A percentile compares a stretch with the other conserved stretches of the same genome.
Conservation (phyloP, 2,888 invertebrate species). For the Tipula lateralis region DNA sequence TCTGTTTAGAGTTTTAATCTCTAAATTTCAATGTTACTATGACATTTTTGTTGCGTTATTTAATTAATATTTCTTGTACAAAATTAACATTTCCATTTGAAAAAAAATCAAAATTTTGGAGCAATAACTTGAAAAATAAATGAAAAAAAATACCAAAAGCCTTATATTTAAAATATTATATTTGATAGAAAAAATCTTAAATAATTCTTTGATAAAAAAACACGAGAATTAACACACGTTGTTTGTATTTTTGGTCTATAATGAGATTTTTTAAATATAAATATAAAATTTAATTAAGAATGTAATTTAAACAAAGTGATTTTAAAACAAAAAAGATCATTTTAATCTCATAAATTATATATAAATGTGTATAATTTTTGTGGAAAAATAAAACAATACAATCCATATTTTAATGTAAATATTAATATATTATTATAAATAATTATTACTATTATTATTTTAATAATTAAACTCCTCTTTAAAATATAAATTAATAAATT, state of each 20-base stretch:
- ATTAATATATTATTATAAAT: background rate
- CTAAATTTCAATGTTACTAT: background rate
- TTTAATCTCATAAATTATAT: slow-evolving; percentile 8
- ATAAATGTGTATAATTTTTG: background rate
- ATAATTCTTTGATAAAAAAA: background rate
- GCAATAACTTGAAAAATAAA: slow-evolving; percentile 2
- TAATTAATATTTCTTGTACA: background rate
- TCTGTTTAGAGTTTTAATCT: too few relatives aligned
- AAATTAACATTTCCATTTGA: slow-evolving; percentile 4
- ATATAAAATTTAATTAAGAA: background rate
- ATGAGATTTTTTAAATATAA: background rate
- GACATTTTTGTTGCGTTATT: background rate
- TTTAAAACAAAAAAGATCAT: background rate
- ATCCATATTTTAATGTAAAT: slow-evolving; percentile 1
- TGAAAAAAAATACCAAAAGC: slow-evolving; percentile 4
- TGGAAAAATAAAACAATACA: background rate
- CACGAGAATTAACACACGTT: background rate
- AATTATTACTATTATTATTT: background rate
- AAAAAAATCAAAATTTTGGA: background rate
- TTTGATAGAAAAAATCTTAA: slow-evolving; percentile 13
- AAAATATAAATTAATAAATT: background rate
- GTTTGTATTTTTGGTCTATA: background rate
- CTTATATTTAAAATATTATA: background rate
- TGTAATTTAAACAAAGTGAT: background rate
- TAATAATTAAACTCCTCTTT: slow-evolving; percentile 19